Conservation (phyloP, 2,888 invertebrate species). For the Agrilus mali region DNA sequence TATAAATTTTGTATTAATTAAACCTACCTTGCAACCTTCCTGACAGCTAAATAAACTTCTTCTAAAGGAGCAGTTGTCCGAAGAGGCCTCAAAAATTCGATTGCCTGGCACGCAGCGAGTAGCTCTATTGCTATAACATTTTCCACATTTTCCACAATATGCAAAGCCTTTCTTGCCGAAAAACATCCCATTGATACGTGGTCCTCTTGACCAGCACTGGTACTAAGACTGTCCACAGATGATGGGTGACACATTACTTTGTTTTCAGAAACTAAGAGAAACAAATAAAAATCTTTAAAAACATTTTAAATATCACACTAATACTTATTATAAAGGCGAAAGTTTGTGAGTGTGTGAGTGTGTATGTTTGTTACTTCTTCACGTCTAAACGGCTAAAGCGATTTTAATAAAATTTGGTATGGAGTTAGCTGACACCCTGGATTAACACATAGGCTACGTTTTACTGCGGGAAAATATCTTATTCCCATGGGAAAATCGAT, state of each 20-base stretch:
- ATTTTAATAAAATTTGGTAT: no score
- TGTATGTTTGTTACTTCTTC: no score
- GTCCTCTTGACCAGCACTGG: slow-evolving; percentile 54
- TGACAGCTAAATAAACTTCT: slow-evolving; percentile 46
- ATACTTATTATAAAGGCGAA: no score
- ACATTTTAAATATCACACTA: no score
- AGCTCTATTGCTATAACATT: slow-evolving; percentile 52
- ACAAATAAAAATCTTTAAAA: background rate
- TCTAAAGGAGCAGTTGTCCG: slow-evolving; percentile 50
- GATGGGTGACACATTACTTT: slow-evolving; percentile 56
- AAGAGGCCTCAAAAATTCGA: slow-evolving; percentile 51
- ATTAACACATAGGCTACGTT: no score
- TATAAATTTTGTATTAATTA: no score
- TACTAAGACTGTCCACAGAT: slow-evolving; percentile 51
- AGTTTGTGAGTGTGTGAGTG: no score
- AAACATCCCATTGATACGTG: slow-evolving; percentile 61
- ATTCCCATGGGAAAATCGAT: no score
- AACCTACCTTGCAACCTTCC: slow-evolving; percentile 39
- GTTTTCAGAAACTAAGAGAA: slow-evolving; percentile 48
- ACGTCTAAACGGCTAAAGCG: no score
- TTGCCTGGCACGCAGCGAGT: slow-evolving; percentile 51
- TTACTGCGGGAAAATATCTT: no score
- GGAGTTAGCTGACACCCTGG: no score
- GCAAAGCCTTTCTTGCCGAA: slow-evolving; percentile 47
- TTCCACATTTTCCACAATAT: slow-evolving; percentile 40